Evolutionary conservation across 1,140 invertebrate genomes (phyloP).

Genomic region (Cyclargus thomasi): DNA sequence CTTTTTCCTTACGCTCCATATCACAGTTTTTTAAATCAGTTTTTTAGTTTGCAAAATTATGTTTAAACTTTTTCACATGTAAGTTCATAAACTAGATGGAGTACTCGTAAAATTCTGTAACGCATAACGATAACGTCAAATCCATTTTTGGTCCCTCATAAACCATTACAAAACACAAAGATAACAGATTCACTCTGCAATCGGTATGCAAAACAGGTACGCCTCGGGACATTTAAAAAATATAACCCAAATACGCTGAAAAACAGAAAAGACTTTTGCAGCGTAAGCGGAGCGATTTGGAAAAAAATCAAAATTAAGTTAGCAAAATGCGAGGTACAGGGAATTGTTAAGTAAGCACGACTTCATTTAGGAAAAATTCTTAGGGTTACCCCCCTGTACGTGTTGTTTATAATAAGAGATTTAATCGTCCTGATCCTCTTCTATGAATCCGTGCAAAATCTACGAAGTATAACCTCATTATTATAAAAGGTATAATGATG

Average conservation of each 20-base stretch:
- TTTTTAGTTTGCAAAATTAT: neutral
- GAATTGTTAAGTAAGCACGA: constrained; percentile 3
- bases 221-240: neutral
- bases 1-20: too few species aligned
- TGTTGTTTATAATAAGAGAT: neutral
- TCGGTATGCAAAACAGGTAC: constrained; percentile 2
- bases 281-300: neutral
- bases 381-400: neutral
- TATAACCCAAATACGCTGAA: neutral
- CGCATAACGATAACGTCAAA: neutral
- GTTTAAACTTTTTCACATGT: neutral
- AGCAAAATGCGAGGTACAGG: neutral
- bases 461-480: too few species aligned
- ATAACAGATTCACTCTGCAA: neutral
- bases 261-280: constrained; percentile 1
- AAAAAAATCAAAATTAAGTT: constrained; percentile 5
- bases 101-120: neutral
- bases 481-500: too few species aligned
- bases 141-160: neutral
- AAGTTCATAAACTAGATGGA: neutral
- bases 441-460: too few species aligned
- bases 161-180: constrained; percentile 1
- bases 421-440: too few species aligned
- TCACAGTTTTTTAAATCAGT: too few species aligned
- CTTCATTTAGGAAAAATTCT: constrained; percentile 5